phyloP scores from a whole-genome alignment of 2,113 vertebrate genomes.

The Aix galericulata region DNA sequence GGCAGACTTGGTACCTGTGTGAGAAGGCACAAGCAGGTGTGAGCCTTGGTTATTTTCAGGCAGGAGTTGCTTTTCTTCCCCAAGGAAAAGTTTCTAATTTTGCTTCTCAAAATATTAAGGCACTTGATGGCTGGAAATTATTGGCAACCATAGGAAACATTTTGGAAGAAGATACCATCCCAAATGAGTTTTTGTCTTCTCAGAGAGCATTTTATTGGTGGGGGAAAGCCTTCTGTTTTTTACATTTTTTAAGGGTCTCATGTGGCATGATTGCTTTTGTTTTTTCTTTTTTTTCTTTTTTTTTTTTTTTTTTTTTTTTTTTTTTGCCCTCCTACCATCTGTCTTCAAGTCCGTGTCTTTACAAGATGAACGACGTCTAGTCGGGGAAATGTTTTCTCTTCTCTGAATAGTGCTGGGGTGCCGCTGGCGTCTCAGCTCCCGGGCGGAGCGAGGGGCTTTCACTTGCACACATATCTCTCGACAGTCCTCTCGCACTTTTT shows the following conservation, averaged over 20 bases:
- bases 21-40: not conserved
- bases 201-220: not conserved
- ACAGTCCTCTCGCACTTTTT: constrained; percentile 94
- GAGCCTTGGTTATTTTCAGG: not conserved
- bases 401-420: constrained; percentile 77
- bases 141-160: not conserved
- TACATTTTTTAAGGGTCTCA: not conserved
- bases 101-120: constrained; percentile 1
- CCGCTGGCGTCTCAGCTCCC: not conserved
- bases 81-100: not conserved
- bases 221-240: not conserved
- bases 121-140: not conserved
- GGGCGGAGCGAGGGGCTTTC: constrained; percentile 44
- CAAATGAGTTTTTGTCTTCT: not conserved
- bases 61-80: not conserved
- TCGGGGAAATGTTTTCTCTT: constrained; percentile 22
- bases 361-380: not conserved
- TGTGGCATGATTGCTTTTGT: not conserved
- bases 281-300: not conserved
- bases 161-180: constrained; percentile 1
- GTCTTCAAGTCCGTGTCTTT: not conserved
- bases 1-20: not conserved
- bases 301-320: not conserved
- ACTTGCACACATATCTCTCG: constrained; percentile 98
- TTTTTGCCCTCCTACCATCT: not conserved